A percentile compares a stretch with the other conserved stretches of the same genome.
These are phyloP conservation scores for Pammene aurita DNA, from an alignment of 2,888 invertebrate species.

Conservation along the genomic window DNA sequence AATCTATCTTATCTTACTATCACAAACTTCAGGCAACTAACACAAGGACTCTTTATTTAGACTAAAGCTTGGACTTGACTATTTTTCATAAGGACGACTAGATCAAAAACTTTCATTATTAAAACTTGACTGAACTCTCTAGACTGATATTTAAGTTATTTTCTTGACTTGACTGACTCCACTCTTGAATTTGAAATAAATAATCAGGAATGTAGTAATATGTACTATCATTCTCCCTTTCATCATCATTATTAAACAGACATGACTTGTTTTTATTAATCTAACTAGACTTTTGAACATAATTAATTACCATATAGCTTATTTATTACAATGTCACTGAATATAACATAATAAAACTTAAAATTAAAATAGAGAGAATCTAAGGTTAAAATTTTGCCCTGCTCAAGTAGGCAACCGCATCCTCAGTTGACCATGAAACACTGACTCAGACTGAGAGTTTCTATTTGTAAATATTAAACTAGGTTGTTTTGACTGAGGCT, in stretches of 20 bases:
- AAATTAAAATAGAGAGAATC: no score
- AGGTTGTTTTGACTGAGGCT: neutral
- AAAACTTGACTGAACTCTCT: neutral
- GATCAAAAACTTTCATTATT: conserved; percentile 7
- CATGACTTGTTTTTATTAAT: neutral
- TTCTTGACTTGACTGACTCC: neutral
- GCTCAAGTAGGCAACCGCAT: no score
- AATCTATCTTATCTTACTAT: neutral
- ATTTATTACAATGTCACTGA: no score
- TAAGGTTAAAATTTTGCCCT: no score
- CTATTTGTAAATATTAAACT: neutral
- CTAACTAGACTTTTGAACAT: neutral
- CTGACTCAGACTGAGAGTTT: neutral
- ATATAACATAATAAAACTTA: no score
- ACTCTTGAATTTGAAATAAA: neutral
- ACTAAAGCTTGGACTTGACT: no score
- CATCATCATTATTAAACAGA: neutral
- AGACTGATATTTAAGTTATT: conserved; percentile 1
- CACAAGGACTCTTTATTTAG: neutral
- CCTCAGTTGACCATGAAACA: no score
- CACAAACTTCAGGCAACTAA: neutral
- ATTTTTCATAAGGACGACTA: neutral
- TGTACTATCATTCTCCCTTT: neutral
- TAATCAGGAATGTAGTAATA: neutral
- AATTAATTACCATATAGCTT: no score